These are phyloP conservation scores for Trichoplusia ni DNA, from an alignment of 1,140 invertebrate genomes.

Conservation along the genomic window DNA sequence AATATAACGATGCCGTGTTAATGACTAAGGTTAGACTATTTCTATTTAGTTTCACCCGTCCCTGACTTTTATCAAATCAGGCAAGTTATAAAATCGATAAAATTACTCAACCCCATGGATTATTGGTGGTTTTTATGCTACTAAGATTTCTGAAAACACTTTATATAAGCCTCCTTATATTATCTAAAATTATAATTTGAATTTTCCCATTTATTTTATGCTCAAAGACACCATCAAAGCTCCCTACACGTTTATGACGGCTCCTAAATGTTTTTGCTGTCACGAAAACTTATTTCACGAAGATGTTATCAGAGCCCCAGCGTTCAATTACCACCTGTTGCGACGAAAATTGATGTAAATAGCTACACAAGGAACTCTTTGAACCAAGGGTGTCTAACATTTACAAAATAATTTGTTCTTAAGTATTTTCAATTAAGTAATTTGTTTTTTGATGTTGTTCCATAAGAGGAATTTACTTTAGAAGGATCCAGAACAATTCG, in stretches of 20 bases:
- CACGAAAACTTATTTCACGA: background rate
- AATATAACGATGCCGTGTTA: constrained; percentile 81
- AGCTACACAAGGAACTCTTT: background rate
- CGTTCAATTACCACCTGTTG: constrained; percentile 19
- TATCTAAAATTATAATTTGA: too few relatives aligned
- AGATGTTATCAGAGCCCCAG: background rate
- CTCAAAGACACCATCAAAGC: constrained; percentile 1
- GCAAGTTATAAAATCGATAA: too few relatives aligned
- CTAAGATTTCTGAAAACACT: too few relatives aligned
- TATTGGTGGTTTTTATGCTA: too few relatives aligned
- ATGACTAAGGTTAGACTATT: constrained; percentile 63
- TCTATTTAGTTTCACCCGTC: too few relatives aligned
- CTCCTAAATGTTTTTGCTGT: background rate
- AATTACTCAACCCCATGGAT: too few relatives aligned
- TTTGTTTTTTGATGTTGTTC: too few relatives aligned
- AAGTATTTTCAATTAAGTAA: too few relatives aligned
- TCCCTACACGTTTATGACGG: background rate
- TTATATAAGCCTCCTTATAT: too few relatives aligned
- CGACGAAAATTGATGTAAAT: background rate
- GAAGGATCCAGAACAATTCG: background rate
- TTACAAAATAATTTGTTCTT: background rate
- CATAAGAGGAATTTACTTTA: background rate
- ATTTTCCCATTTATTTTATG: too few relatives aligned
- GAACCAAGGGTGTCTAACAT: background rate
- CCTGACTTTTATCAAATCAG: too few relatives aligned